Percentiles rank a stretch among this genome's conserved stretches.
These are phyloP conservation scores for Calyptomena viridis DNA, from an alignment of 2,113 vertebrate species.

Conservation along the genomic window DNA sequence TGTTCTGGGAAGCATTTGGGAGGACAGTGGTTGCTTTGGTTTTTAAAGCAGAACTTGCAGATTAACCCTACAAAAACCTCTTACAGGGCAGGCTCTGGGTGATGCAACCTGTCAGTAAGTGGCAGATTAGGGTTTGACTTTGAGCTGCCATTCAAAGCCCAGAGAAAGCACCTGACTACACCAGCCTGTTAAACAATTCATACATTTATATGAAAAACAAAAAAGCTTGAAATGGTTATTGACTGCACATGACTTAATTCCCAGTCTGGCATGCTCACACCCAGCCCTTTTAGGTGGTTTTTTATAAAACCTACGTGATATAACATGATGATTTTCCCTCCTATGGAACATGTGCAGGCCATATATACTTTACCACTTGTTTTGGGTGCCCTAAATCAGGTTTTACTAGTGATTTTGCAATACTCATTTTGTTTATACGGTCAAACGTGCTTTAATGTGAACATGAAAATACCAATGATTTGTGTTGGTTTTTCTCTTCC, in stretches of 20 bases:
- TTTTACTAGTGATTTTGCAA: not conserved
- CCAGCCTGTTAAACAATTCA: not conserved
- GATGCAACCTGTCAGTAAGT: not conserved
- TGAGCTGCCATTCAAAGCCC: not conserved
- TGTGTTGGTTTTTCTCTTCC: not conserved
- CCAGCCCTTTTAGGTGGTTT: not conserved
- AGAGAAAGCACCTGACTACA: not conserved
- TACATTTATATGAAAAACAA: not conserved
- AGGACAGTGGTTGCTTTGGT: not conserved
- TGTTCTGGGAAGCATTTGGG: not conserved
- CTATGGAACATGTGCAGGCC: not conserved
- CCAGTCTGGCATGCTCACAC: not conserved
- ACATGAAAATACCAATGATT: not conserved
- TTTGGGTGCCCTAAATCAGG: not conserved
- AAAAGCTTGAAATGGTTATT: not conserved
- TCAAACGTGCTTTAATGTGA: not conserved
- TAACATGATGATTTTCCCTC: not conserved
- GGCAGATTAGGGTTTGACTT: not conserved
- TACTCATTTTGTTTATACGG: not conserved
- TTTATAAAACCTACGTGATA: not conserved
- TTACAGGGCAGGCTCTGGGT: not conserved
- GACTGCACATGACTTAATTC: not conserved
- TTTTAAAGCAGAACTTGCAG: not conserved
- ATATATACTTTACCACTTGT: not conserved
- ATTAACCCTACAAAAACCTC: not conserved